Evolutionary conservation across 2,888 invertebrate species (phyloP), one percentile per base, ranked within the genome.

Genomic region (Drosophila anceps): DNA sequence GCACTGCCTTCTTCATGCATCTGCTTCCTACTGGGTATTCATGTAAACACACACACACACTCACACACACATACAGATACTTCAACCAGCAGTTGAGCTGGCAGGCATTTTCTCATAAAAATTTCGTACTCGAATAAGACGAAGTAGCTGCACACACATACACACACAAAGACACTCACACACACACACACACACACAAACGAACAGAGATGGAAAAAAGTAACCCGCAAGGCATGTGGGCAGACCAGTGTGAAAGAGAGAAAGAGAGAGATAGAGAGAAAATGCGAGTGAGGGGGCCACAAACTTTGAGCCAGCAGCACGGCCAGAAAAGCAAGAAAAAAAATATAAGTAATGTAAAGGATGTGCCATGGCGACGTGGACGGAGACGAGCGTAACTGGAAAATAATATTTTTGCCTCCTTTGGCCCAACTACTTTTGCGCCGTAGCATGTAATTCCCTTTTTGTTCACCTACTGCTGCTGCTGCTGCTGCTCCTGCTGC

Each of bases 381-480:
- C 76, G 75, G 77, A 87, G 80, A 79, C 82, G 83, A 83, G 83
- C 83, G 90, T 91, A 92, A 92, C 91, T 92, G 91, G 91, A 91
- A 92, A 92, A 92, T 92, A 92, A 92, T 91, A 91, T 90, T 92
- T 92, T 84, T 73, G 66, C 73, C 73, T 76, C 71, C 51, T 69
- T 64, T 66, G 29, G 48, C 58, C 71, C 53, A 55, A 39, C 65
- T 46, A 73, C 68, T 73, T 76, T 63, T 61, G 35, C 43, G 61
- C 67, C 67, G 59, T 65, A 68, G 67, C 62, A 71, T 76, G 80
- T 78, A 78, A 78, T 78, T 78, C 72, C 76, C 54, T 72, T 73
- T 75, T 69, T 80, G 66, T 75, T 77, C 64, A 71, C 50, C 71
- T 60, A 31, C 57, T 59, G 50, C 67, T 65, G 31, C 29, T 6